Conservation (phyloP, 2,888 invertebrate genomes). For the Folsomia candida region DNA sequence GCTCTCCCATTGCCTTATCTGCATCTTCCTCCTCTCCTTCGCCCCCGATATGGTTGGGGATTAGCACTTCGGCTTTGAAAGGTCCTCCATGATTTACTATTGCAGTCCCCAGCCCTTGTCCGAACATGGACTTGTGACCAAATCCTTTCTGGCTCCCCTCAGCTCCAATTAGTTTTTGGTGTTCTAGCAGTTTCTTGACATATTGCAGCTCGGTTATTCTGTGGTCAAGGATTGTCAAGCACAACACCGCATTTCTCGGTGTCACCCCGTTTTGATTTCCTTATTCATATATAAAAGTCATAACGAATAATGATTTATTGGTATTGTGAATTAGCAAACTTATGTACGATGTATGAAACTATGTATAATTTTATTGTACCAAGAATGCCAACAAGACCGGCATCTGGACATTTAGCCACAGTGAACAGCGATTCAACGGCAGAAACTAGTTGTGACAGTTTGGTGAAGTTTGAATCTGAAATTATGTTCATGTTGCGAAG, state of each 20-base stretch:
- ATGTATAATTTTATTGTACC: too few species aligned
- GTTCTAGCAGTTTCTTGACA: slow-evolving; percentile 7
- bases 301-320: too few species aligned
- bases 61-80: slow-evolving; percentile 1
- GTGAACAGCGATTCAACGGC: too few species aligned
- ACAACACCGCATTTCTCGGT: slow-evolving; percentile 12
- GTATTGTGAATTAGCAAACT: too few species aligned
- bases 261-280: slow-evolving; percentile 13
- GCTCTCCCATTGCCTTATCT: slow-evolving; percentile 18
- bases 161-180: neutral
- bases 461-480: too few species aligned
- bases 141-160: too few species aligned
- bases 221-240: slow-evolving; percentile 16
- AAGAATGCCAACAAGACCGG: too few species aligned
- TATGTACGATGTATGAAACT: too few species aligned
- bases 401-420: too few species aligned
- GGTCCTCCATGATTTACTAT: slow-evolving; percentile 18
- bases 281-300: too few species aligned
- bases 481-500: too few species aligned
- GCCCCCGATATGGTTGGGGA: neutral
- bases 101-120: neutral
- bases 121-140: neutral
- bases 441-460: too few species aligned
- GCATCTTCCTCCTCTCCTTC: slow-evolving; percentile 17
- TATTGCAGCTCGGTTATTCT: slow-evolving; percentile 20